Evolutionary conservation across 2,797 vertebrate species (phyloP).

Genomic region (Brotula barbata): DNA sequence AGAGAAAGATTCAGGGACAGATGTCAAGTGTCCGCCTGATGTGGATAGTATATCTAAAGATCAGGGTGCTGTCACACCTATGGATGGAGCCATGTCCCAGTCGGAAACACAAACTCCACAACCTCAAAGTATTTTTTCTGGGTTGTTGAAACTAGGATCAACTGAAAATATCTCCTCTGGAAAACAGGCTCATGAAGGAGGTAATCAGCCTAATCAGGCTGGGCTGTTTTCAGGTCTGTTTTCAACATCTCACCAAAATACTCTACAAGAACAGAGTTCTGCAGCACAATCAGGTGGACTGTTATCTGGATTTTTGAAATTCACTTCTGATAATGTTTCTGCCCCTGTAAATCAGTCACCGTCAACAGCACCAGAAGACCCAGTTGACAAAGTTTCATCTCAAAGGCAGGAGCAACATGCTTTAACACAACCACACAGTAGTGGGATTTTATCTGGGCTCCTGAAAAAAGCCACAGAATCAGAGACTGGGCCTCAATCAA

Average conservation of each 20-base stretch:
- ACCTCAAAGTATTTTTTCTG: conserved; percentile 68
- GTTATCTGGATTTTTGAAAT: conserved; percentile 80
- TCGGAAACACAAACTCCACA: conserved; percentile 47
- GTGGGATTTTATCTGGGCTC: conserved; percentile 76
- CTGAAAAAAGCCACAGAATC: conserved; percentile 75
- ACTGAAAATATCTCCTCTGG: conserved; percentile 53
- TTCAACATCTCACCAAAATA: conserved; percentile 61
- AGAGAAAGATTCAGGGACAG: conserved; percentile 33
- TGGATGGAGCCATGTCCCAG: conserved; percentile 34
- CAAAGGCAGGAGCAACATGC: conserved; percentile 47
- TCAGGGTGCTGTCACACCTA: conserved; percentile 14
- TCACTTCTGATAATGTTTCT: conserved; percentile 77
- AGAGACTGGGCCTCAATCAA: conserved; percentile 57
- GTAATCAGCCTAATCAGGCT: conserved; percentile 69
- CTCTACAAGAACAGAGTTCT: conserved; percentile 56
- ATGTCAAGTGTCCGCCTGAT: conserved; percentile 27
- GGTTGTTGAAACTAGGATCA: conserved; percentile 65
- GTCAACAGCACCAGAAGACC: conserved; percentile 24
- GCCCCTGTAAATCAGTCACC: conserved; percentile 50
- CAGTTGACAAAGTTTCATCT: conserved; percentile 41
- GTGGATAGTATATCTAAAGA: conserved; percentile 37
- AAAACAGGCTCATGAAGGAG: conserved; percentile 54
- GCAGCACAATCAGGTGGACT: conserved; percentile 66
- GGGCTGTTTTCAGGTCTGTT: conserved; percentile 76
- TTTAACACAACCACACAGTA: conserved; percentile 40